Conservation (phyloP, 2,797 vertebrate species). For the Notamacropus eugenii region DNA sequence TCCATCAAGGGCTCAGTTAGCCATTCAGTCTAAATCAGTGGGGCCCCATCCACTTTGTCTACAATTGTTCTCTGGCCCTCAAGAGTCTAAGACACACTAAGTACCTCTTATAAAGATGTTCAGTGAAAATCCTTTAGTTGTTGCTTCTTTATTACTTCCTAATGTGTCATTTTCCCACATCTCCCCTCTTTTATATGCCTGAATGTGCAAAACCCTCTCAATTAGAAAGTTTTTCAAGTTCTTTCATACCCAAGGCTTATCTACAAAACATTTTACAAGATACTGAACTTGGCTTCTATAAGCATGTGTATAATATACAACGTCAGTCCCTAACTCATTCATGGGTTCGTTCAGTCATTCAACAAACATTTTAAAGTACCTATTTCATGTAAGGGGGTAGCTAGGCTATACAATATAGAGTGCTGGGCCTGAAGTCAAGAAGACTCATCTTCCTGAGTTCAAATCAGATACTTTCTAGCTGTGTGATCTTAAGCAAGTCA, state of each 20-base stretch:
- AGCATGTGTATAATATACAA: background rate
- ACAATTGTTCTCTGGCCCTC: background rate
- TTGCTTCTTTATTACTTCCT: background rate
- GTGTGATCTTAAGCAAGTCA: background rate
- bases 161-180: background rate
- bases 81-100: background rate
- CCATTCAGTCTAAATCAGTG: background rate
- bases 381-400: background rate
- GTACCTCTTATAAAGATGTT: background rate
- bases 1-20: background rate
- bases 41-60: background rate
- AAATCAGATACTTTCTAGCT: background rate
- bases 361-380: background rate
- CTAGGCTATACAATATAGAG: background rate
- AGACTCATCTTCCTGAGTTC: no score
- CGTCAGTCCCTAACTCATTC: background rate
- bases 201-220: background rate
- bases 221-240: background rate
- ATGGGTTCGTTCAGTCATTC: background rate
- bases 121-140: background rate
- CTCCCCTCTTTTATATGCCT: background rate
- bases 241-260: background rate
- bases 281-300: background rate
- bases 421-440: background rate
- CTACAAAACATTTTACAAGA: background rate